phyloP scores from a whole-genome alignment of 2,888 invertebrate genomes.

The Mythimna impura region DNA sequence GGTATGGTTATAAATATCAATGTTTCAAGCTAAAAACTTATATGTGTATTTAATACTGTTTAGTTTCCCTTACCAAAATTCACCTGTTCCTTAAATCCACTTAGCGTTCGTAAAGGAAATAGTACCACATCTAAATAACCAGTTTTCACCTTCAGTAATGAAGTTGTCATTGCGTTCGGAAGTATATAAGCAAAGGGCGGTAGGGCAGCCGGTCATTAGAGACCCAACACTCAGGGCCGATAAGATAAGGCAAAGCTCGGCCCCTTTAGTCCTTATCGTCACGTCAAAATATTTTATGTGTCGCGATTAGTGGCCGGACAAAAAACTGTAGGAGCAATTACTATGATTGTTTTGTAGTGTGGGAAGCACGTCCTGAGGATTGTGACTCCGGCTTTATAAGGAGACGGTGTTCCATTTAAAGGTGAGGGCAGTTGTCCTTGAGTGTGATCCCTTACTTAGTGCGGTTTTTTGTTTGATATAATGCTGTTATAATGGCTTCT shows the following conservation, averaged over 20 bases:
- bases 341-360: conserved; percentile 70
- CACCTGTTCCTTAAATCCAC: conserved; percentile 6
- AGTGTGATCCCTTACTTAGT: conserved; percentile 45
- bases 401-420: conserved; percentile 36
- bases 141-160: conserved; percentile 70
- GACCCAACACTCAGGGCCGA: conserved; percentile 80
- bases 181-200: conserved; percentile 72
- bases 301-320: conserved; percentile 75
- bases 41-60: not conserved
- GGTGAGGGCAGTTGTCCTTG: conserved; percentile 39
- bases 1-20: conserved; percentile 7
- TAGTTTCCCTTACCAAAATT: not conserved
- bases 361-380: conserved; percentile 48
- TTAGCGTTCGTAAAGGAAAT: conserved; percentile 15
- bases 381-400: conserved; percentile 36
- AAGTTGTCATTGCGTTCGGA: conserved; percentile 80
- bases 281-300: conserved; percentile 89
- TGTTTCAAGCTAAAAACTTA: not conserved
- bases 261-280: conserved; percentile 82
- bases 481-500: conserved; percentile 29
- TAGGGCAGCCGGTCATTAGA: conserved; percentile 82
- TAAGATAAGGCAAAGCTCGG: conserved; percentile 85
- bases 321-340: conserved; percentile 71
- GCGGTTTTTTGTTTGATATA: conserved; percentile 40
- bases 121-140: conserved; percentile 39